phyloP scores from a whole-genome alignment of 2,888 invertebrate species.

The Cryptosula pallasiana region DNA sequence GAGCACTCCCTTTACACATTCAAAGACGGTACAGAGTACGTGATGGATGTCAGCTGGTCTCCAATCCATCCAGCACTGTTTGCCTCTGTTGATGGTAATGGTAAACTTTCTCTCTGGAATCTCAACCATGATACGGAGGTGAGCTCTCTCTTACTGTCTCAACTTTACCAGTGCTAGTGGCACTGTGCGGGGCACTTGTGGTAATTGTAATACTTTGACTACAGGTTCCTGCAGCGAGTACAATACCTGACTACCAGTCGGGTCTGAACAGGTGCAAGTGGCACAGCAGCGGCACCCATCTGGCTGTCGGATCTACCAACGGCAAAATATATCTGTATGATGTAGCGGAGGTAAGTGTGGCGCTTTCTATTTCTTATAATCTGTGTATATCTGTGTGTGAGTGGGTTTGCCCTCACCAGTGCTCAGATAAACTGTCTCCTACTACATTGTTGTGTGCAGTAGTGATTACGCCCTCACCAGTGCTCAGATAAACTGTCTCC shows the following conservation, averaged over 20 bases:
- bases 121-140: slow-evolving; percentile 88
- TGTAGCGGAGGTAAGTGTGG: slow-evolving; percentile 75
- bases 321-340: slow-evolving; percentile 95
- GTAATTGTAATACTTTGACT: no score
- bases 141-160: no score
- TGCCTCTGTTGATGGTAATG: slow-evolving; percentile 90
- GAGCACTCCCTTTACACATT: slow-evolving; percentile 90
- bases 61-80: slow-evolving; percentile 96
- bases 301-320: slow-evolving; percentile 88
- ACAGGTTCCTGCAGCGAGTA: slow-evolving; percentile 79
- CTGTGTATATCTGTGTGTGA: no score
- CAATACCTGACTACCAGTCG: slow-evolving; percentile 74
- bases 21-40: slow-evolving; percentile 96
- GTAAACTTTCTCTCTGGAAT: slow-evolving; percentile 91
- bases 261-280: slow-evolving; percentile 90
- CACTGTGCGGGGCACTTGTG: no score
- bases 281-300: slow-evolving; percentile 86
- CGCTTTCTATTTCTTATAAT: no score
- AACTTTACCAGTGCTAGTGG: no score
- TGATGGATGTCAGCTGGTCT: slow-evolving; percentile 96
- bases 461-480: no score
- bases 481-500: no score
- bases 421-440: no score
- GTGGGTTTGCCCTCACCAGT: no score
- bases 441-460: no score